These are phyloP conservation scores for Acanthis flammea DNA, from an alignment of 2,797 vertebrate genomes.

Conservation along the genomic window DNA sequence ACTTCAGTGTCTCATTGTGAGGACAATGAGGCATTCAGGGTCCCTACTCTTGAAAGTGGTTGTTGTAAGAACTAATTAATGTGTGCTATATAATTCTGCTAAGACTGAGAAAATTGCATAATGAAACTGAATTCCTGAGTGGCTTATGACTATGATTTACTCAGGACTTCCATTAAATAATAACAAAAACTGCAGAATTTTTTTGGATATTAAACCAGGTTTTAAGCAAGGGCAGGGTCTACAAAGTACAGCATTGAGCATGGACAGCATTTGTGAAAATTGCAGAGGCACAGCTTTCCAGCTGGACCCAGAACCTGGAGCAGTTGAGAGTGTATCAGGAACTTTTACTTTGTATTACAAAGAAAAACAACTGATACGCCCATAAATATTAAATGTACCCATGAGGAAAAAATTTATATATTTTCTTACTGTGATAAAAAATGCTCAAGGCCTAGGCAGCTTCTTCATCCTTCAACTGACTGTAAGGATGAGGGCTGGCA, in stretches of 20 bases:
- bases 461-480: neutral
- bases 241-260: neutral
- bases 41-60: neutral
- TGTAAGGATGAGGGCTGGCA: neutral
- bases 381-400: neutral
- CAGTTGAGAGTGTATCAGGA: neutral
- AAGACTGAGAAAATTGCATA: neutral
- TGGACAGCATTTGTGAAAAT: neutral
- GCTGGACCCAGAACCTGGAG: neutral
- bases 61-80: neutral
- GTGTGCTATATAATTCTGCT: neutral
- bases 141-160: neutral
- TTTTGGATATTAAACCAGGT: neutral
- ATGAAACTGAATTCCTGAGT: neutral
- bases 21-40: neutral
- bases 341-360: neutral
- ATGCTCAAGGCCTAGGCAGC: neutral
- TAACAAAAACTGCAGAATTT: neutral
- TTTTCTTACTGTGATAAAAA: neutral
- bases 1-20: neutral
- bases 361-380: neutral
- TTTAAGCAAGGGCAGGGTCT: neutral
- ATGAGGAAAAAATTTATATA: neutral
- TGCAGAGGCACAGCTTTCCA: neutral
- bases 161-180: neutral